Percentiles rank a stretch among this genome's conserved stretches.
These are phyloP conservation scores for Cryptocheilus praepositus DNA, from an alignment of 2,888 invertebrate genomes.

Conservation along the genomic window DNA sequence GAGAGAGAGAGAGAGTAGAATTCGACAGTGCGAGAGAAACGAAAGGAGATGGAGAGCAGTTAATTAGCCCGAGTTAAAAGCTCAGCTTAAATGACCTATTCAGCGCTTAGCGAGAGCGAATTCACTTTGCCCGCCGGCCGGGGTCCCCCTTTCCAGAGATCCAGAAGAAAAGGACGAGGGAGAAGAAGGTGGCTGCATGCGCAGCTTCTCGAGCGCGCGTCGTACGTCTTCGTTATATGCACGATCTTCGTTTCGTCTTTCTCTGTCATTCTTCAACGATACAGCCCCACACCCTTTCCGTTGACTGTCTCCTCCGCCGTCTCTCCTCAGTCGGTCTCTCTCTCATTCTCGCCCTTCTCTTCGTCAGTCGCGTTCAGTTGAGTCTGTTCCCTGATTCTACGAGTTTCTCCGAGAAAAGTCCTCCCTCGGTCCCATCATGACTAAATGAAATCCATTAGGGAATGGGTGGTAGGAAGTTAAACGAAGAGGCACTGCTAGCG, in stretches of 20 bases:
- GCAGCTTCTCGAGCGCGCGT: conserved; percentile 9
- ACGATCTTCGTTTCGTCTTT: conserved; percentile 9
- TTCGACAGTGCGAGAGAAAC: neutral
- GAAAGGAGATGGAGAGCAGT: conserved; percentile 41
- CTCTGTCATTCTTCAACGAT: conserved; percentile 10
- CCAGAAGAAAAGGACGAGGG: conserved; percentile 2
- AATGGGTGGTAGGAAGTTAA: conserved; percentile 36
- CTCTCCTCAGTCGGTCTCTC: neutral
- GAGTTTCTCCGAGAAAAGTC: conserved; percentile 13
- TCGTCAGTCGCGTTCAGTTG: neutral
- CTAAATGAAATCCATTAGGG: conserved; percentile 62
- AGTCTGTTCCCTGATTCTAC: conserved; percentile 3
- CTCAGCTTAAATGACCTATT: conserved; percentile 61
- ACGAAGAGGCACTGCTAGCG: conserved; percentile 1
- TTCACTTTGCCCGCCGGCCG: conserved; percentile 32
- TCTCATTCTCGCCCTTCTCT: neutral
- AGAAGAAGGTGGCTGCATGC: conserved; percentile 15
- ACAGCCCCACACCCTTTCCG: conserved; percentile 4
- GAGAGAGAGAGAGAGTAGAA: conserved; percentile 5
- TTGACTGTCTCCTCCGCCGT: conserved; percentile 12
- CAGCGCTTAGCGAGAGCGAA: conserved; percentile 48
- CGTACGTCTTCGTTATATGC: conserved; percentile 21
- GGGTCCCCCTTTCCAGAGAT: conserved; percentile 13
- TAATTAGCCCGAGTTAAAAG: conserved; percentile 63
- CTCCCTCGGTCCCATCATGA: conserved; percentile 35